Evolutionary conservation across 2,797 vertebrate genomes (phyloP), one percentile per base, ranked within the genome.

Genomic region (Acanthis flammea): DNA sequence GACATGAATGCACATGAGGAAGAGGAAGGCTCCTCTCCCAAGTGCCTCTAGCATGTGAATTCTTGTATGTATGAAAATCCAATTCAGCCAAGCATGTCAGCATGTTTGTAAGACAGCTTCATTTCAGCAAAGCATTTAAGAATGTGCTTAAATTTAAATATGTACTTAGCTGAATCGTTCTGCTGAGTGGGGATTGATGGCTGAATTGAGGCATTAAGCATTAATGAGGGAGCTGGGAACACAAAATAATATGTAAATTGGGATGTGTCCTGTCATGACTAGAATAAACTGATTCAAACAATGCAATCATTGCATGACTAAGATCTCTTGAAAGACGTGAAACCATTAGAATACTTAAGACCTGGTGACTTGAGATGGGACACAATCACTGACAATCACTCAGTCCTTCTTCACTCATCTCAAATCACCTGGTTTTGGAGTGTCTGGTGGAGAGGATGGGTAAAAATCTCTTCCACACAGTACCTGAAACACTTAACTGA

Each of bases 131-230:
- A 62, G 39, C n/a, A 28, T 81, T 86, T 74, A 82, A 80, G 78
- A 79, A 85, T 48, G 62, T 5, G 27, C 68, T 93, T 89, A 74
- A 73, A 80, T 93, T 92, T 85, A 86, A 96, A 74, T 70, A 68
- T 23, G n/a, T 92, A 53, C 68, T 96, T 87, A 85, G 85, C 45
- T 68, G 90, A 92, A 84, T 79, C 2, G 10, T 78, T 85, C 90
- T 93, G 83, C 80, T 87, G 74, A 93, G 78, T 92, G 57, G 78
- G 61, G 77, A 91, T 47, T 93, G 93, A 87, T 92, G 91, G 45
- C 71, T 92, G 75, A 95, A 94, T 93, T 82, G 90, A 91, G 53
- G 88, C 60, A 67, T 93, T 95, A 96, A 95, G 85, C 75, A 87
- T 63, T 93, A 92, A 92, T 82, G 78, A 95, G 14, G 27, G 78